Evolutionary conservation across 2,888 invertebrate genomes (phyloP).

Genomic region (Meandrusa payeni): DNA sequence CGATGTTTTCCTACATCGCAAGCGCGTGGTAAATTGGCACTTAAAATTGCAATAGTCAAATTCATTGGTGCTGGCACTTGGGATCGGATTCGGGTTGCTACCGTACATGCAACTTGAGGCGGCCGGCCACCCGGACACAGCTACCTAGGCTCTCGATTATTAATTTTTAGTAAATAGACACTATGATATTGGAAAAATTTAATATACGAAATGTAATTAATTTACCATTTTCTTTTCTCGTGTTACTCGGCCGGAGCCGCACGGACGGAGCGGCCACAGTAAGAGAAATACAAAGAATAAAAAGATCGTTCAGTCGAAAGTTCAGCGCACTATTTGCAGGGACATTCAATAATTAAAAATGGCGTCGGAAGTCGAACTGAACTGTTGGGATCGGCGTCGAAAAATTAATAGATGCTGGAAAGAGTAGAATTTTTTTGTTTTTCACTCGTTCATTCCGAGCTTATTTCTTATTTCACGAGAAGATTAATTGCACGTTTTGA

Average conservation of each 20-base stretch:
- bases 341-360: constrained; percentile 23
- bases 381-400: constrained; percentile 17
- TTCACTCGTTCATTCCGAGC: constrained; percentile 1
- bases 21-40: no score
- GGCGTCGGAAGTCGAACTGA: constrained; percentile 5
- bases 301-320: background rate
- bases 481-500: constrained; percentile 14
- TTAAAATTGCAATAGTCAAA: no score
- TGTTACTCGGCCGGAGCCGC: background rate
- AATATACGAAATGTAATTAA: background rate
- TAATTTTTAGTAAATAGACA: no score
- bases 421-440: constrained; percentile 10
- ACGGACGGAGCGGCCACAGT: background rate
- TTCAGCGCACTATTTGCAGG: constrained; percentile 6
- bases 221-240: constrained; percentile 1
- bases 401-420: constrained; percentile 18
- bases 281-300: background rate
- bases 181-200: constrained; percentile 1
- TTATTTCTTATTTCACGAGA: no score
- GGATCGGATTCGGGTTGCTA: no score
- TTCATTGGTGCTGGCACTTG: no score
- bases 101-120: no score
- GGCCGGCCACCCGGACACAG: no score
- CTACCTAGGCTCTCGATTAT: no score
- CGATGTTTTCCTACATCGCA: no score